Evolutionary conservation across 2,113 vertebrate species (phyloP), one percentile per base, ranked within the genome.

Genomic region (Caloenas nicobarica): DNA sequence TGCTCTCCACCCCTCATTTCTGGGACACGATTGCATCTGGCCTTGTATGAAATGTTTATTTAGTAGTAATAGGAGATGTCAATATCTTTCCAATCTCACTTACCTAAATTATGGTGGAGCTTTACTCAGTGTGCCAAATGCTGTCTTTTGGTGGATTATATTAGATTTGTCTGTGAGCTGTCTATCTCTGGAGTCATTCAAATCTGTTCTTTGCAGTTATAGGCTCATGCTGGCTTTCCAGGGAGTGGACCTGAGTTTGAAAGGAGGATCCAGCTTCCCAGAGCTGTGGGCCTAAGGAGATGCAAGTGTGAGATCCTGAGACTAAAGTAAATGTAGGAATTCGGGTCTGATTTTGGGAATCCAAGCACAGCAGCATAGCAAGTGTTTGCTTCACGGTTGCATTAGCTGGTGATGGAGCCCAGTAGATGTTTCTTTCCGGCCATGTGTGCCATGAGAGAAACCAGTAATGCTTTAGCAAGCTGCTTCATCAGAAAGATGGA

Each of bases 161-260:
- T 70, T 24, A 57, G 66, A 4, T 40, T 76, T 69, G 9, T 53
- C 34, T 81, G 21, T 65, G 76, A 57, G 23, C 17, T 80, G 13
- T 19, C 56, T 76, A 0, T 56, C 26, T 62, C 57, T 44, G 44
- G 51, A 81, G 33, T 61, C 42, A 13, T 44, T 29, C 84, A 68
- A 23, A 89, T n/a, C 54, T 58, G 29, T 6, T 11, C 5, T 60
- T 23, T 34, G 54, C 8, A 51, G 42, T 12, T 34, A 7, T 0
- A 5, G 13, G 56, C 15, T 68, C 8, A 3, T 62, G 6, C 13
- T 81, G 69, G 5, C 19, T 64, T 87, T 81, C 34, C 61, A 56
- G 34, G 26, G 33, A 62, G 14, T 0, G 4, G 10, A 26, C 26
- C 25, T 1, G 0, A 26, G 13, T 25, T 58, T 25, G 51, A 46